Evolutionary conservation across 2,113 vertebrate species (phyloP), one percentile per base, ranked within the genome.

Genomic region (Ginglymostoma cirratum): DNA sequence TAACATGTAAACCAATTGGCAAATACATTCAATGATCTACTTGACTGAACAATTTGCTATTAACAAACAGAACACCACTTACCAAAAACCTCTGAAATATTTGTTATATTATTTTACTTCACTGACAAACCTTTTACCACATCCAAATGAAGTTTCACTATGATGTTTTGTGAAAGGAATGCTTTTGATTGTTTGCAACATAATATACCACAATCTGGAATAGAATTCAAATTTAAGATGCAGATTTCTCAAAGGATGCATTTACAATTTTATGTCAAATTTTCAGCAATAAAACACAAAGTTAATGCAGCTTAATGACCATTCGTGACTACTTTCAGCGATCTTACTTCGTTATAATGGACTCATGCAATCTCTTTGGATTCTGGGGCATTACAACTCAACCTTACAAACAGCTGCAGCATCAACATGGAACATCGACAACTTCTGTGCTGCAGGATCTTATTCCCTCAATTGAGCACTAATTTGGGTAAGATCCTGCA

Each of bases 401-500:
- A 52, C 42, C 94, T 45, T 55, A 67, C 38, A 45, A 94, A 70
- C 90, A 72, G 38, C 67, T 94, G 93, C 93, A 48, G 21, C 38
- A 94, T 70, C 38, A 94, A 94, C 38, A 76, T 72, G 24, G 69
- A 98, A 97, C 96, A 97, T 97, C 97, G 97, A 97, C 96, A 96
- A 97, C 97, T 97, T 97, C 97, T 76, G 97, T 97, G 97, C 97
- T 1, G 96, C 97, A 96, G 96, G 97, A 97, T 97, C 97, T 97
- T 97, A 98, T 97, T 96, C 97, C 96, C 96, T 98, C 98, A 98
- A 98, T 97, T 97, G 97, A 97, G 97, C 97, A 97, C 96, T 78
- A 96, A 97, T 97, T 97, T 96, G 96, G 97, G 97, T 97, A 96
- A 66, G 14, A 96, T 97, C 97, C 97, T 97, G 97, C 97, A 97